phyloP scores from a whole-genome alignment of 2,113 vertebrate species.

The Tauraco erythrolophus region DNA sequence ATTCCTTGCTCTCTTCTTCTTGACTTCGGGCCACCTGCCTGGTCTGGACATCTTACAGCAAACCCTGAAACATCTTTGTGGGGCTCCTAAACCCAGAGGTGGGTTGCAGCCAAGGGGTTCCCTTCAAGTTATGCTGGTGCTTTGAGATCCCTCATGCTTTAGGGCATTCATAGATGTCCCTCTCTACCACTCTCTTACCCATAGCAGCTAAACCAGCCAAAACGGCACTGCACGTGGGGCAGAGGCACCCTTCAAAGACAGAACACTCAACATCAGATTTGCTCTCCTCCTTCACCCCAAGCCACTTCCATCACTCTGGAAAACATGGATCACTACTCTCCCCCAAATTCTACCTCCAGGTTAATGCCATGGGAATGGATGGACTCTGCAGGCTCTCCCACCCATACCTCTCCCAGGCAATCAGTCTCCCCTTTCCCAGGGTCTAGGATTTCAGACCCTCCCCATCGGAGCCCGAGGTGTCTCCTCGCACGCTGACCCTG shows the following conservation, averaged over 20 bases:
- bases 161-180: not conserved
- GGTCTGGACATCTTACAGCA: not conserved
- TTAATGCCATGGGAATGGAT: not conserved
- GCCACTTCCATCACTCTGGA: not conserved
- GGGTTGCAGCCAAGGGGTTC: not conserved
- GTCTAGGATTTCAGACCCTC: constrained; percentile 63
- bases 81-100: not conserved
- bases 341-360: not conserved
- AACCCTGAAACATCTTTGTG: not conserved
- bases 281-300: not conserved
- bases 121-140: not conserved
- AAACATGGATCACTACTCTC: not conserved
- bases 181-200: not conserved
- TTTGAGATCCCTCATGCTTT: not conserved
- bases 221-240: rapidly evolving
- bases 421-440: constrained; percentile 14
- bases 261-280: not conserved
- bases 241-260: not conserved
- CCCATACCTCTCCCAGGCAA: not conserved
- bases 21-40: not conserved
- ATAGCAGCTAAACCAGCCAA: not conserved
- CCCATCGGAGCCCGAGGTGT: constrained; percentile 31
- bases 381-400: not conserved
- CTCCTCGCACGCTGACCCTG: constrained; percentile 40
- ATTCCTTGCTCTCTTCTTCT: not conserved